These are phyloP conservation scores for Thyatira batis DNA, from an alignment of 2,888 invertebrate genomes.

Conservation along the genomic window DNA sequence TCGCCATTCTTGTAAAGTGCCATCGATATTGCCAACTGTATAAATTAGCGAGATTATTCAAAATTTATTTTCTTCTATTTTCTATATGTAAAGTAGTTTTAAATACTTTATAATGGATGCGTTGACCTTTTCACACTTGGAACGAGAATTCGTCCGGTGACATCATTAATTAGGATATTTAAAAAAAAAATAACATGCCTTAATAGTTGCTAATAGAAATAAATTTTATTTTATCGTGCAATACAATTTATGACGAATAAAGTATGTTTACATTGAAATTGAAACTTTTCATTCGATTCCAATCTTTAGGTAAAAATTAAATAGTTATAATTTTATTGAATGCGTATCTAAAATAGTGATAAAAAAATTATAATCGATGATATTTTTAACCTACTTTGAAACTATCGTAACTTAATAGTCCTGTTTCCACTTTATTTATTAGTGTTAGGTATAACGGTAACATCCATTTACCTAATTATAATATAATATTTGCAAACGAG, in stretches of 20 bases:
- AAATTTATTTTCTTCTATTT: slow-evolving; percentile 7
- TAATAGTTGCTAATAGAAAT: not conserved
- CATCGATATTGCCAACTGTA: slow-evolving; percentile 6
- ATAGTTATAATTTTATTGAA: no score
- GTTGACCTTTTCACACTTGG: not conserved
- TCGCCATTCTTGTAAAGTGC: slow-evolving; percentile 25
- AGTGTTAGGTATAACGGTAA: not conserved
- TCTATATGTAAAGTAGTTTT: not conserved
- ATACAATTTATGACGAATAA: not conserved
- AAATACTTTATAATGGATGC: not conserved
- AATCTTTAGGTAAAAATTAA: no score
- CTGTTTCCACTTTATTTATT: not conserved
- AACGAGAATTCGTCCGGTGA: not conserved
- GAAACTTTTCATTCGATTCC: no score
- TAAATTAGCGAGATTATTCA: slow-evolving; percentile 16
- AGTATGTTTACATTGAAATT: not conserved
- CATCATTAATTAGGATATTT: not conserved
- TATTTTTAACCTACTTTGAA: no score
- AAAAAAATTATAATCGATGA: no score
- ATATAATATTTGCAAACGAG: not conserved
- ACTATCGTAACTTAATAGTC: no score
- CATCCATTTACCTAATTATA: not conserved
- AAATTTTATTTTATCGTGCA: not conserved
- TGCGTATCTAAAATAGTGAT: no score
- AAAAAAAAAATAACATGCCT: not conserved